Conservation (phyloP, 2,113 vertebrate species). For the Tautogolabrus adspersus region DNA sequence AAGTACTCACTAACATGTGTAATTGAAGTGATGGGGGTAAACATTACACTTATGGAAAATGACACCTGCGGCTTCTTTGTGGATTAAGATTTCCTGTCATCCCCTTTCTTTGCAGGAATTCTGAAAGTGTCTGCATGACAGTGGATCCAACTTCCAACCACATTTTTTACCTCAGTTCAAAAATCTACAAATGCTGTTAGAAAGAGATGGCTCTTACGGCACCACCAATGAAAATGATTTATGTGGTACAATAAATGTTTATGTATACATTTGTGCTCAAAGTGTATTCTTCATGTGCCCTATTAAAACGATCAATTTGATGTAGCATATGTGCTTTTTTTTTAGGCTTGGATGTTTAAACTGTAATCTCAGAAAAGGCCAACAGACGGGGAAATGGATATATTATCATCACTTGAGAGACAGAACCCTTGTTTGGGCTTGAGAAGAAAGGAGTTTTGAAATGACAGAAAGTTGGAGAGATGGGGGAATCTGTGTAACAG, state of each 20-base stretch:
- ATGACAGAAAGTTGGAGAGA: constrained; percentile 56
- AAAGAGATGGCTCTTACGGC: constrained; percentile 10
- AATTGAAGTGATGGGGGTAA: not conserved
- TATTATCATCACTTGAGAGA: constrained; percentile 43
- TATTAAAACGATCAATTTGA: constrained; percentile 6
- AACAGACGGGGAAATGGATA: constrained; percentile 23
- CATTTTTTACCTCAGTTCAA: too few species aligned
- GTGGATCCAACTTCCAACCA: not conserved
- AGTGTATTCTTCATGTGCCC: constrained; percentile 22
- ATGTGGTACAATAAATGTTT: constrained; percentile 9
- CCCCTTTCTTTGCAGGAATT: not conserved
- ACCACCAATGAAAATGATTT: not conserved
- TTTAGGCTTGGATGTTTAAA: constrained; percentile 19
- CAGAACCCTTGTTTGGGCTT: constrained; percentile 32
- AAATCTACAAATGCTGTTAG: not conserved
- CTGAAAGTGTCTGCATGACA: not conserved
- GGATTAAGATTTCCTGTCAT: not conserved
- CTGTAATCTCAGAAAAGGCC: constrained; percentile 12
- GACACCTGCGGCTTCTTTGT: constrained; percentile 39
- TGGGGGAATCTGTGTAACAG: constrained; percentile 42
- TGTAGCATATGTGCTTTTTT: constrained; percentile 6
- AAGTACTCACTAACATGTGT: constrained; percentile 3
- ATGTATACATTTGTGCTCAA: constrained; percentile 20
- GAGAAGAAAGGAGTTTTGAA: constrained; percentile 56
- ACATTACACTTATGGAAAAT: not conserved